Base-by-base conservation (phyloP, 2,797 vertebrate genomes). In the Bovichtus variegatus region DNA sequence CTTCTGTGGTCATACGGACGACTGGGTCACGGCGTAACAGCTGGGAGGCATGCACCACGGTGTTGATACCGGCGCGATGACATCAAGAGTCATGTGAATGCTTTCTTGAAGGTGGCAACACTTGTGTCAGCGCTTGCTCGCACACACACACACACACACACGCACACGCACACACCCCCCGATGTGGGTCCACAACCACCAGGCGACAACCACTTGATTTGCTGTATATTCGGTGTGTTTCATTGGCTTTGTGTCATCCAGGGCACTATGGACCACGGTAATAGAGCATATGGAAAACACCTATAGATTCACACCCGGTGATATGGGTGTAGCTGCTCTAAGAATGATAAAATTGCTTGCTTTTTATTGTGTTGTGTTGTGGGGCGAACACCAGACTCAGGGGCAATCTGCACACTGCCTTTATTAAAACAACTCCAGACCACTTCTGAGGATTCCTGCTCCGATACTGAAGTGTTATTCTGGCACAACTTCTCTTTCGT, bases 281-380 rank as follows among this genome's bases (percentile, higher is more conserved):
- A 71, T 74, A 85, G 38, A 70, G 54, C 8, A 5, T 57, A 74
- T 63, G 53, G 57, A 59, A 11, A 57, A 49, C 50, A 65, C 58
- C 79, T 71, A 60, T 38, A 61, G 50, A 75, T 25, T 47, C 44
- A 66, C 25, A 66, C 29, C 66, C 47, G 50, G 63, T 50, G 51
- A 70, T 77, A 79, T 54, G 64, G 71, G 38, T 43, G 44, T 12
- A 68, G 41, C 46, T 66, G 68, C 55, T 76, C 23, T 70, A 70
- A 31, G 71, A 87, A 78, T 71, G 41, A 89, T 85, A 67, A 79
- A 65, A 80, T 66, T 87, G 54, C 43, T 54, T 23, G n/a, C 69
- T 54, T 77, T 87, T 84, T 87, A 82, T 90, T 87, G 77, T 85
- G 75, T 75, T 76, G 79, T 76, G 84, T 54, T 85, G 70, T 6